A percentile compares a stretch with the other conserved stretches of the same genome.
phyloP scores from a whole-genome alignment of 2,113 vertebrate genomes.

The Erpornis zantholeuca region DNA sequence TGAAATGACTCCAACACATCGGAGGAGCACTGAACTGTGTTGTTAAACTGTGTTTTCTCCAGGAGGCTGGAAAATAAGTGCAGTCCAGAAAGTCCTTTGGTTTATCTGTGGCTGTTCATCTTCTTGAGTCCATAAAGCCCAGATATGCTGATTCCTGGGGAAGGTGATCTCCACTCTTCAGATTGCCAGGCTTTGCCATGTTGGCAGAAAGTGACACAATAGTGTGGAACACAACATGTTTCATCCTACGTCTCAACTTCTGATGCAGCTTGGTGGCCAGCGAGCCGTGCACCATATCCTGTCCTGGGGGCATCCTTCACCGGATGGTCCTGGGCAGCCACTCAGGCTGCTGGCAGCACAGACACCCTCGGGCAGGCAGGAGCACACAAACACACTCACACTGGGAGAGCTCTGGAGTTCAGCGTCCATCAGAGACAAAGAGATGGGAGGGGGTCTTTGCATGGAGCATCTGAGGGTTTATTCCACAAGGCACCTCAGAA shows the following conservation, averaged over 20 bases:
- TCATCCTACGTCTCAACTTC: neutral
- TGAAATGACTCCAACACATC: neutral
- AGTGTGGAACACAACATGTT: neutral
- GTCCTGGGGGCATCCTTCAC: too few relatives aligned
- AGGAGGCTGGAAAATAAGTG: neutral
- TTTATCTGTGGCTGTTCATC: neutral
- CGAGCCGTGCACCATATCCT: too few relatives aligned
- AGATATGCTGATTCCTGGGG: neutral
- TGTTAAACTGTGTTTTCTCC: neutral
- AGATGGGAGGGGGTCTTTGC: too few relatives aligned
- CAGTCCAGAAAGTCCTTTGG: neutral
- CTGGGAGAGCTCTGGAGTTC: too few relatives aligned
- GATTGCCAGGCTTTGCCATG: neutral
- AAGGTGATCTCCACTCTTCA: neutral
- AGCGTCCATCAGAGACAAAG: too few relatives aligned
- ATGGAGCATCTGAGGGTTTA: too few relatives aligned
- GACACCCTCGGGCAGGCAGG: too few relatives aligned
- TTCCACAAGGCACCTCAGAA: too few relatives aligned
- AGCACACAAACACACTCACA: too few relatives aligned
- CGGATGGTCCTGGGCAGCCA: too few relatives aligned
- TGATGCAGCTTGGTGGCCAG: too few relatives aligned
- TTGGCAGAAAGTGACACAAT: neutral
- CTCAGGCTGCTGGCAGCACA: too few relatives aligned
- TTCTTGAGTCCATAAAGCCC: neutral
- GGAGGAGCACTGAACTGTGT: neutral